Base-by-base conservation (phyloP, 2,797 vertebrate genomes). In the Sebastiscus albofasciatus region DNA sequence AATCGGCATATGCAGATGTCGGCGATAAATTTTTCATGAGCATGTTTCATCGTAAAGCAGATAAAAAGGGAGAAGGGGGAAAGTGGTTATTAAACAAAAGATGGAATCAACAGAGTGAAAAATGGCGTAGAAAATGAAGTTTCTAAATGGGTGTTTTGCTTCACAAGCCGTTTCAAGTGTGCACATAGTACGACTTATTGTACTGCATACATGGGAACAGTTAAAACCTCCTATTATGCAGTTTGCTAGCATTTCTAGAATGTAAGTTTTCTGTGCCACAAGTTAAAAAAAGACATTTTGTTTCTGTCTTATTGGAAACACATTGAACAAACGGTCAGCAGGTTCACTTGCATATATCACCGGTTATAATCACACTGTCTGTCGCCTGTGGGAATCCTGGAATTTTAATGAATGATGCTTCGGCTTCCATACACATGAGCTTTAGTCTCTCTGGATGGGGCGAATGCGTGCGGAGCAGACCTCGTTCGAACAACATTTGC, bases 1-100 rank as follows among this genome's bases (percentile, higher is more conserved):
- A 91, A 94, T 94, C 73, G 24, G 88, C 92, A 93, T 92, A 95
- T 94, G 94, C 91, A 95, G 93, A 96, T 94, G 80, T 72, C 42
- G 5, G 75, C 42, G 61, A 92, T 95, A 87, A 18, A 94, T 95
- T 89, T 94, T 95, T 94, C 91, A 95, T 94, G 89, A 95, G 89
- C 77, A 71, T 77, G 79, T 91, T 90, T 89, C 80, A 80, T 93
- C 75, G 64, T 89, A 88, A 91, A 86, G 87, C 76, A 70, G 84
- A 89, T 81, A 73, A 88, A 90, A 89, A 87, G n/a, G 75, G 75
- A 77, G 84, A 85, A 60, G 46, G 74, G 39, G 81, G 34, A 84
- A 90, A 90, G 82, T 74, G 86, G 86, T 91, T 88, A 94, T 93
- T 87, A 92, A 93, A 93, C 91, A 92, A 94, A 93, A 92, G 85